Evolutionary conservation across 2,113 vertebrate species (phyloP).

Genomic region (Panthera uncia): DNA sequence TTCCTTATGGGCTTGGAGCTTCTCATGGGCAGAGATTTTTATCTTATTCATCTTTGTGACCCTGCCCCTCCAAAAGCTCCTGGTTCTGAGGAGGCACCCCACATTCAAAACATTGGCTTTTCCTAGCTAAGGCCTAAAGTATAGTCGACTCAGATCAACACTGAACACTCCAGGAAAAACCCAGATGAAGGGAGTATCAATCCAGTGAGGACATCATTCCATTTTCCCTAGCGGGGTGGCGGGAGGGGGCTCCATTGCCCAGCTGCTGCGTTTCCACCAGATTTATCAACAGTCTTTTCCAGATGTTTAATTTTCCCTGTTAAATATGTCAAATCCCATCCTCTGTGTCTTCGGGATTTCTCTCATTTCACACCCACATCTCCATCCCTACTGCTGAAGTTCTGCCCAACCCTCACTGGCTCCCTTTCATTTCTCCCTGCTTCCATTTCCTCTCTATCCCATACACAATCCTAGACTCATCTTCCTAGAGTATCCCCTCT

Average conservation of each 20-base stretch:
- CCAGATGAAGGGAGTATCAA: not conserved
- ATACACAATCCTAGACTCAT: not conserved
- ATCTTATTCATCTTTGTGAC: not conserved
- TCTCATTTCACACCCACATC: not conserved
- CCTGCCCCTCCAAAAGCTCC: not conserved
- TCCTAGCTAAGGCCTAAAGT: not conserved
- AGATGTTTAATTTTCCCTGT: not conserved
- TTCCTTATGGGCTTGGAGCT: not conserved
- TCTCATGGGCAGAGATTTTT: not conserved
- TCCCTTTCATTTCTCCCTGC: not conserved
- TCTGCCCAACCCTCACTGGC: not conserved
- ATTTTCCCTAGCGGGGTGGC: not conserved
- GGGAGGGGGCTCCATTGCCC: accelerated
- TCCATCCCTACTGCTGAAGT: not conserved
- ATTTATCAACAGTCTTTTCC: not conserved
- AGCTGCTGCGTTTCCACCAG: not conserved
- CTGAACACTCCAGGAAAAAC: not conserved
- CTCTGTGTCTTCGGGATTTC: not conserved
- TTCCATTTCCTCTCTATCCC: not conserved
- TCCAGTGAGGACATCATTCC: not conserved
- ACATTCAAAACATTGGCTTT: not conserved
- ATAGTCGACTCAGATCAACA: not conserved
- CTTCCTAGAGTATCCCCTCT: not conserved
- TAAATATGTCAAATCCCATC: not conserved
- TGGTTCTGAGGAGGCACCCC: not conserved